Evolutionary conservation across 2,113 vertebrate species (phyloP).

Genomic region (Kryptolebias marmoratus): DNA sequence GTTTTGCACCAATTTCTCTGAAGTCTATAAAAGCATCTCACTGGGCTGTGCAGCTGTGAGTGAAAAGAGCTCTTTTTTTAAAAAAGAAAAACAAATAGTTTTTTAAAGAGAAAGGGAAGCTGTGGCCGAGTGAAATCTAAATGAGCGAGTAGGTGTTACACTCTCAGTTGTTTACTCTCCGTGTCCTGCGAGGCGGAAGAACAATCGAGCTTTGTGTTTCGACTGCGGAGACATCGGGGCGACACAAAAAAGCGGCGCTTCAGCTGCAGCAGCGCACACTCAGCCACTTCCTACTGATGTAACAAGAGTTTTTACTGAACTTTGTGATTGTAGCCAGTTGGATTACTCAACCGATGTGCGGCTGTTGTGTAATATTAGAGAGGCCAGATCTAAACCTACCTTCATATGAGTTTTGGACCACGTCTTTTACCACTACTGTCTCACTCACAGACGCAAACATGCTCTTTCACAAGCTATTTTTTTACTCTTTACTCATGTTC

Average conservation of each 20-base stretch:
- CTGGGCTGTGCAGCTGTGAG: background rate
- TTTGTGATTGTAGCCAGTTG: background rate
- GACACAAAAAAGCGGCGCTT: conserved; percentile 8
- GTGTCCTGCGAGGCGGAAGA: conserved; percentile 46
- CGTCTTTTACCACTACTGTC: background rate
- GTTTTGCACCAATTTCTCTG: background rate
- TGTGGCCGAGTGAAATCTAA: background rate
- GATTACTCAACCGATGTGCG: conserved; percentile 1
- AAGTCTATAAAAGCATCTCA: too few relatives aligned
- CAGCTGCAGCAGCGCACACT: background rate
- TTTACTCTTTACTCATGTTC: too few relatives aligned
- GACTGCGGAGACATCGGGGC: conserved; percentile 17
- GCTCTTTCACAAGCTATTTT: too few relatives aligned
- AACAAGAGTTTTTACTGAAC: conserved; percentile 1
- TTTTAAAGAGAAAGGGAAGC: background rate
- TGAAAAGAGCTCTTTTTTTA: background rate
- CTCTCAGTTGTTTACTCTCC: conserved; percentile 50
- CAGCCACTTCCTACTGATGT: conserved; percentile 7
- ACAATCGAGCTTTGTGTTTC: conserved; percentile 68
- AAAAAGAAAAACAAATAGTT: background rate
- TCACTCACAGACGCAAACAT: background rate
- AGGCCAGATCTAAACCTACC: background rate
- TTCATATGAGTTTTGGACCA: background rate
- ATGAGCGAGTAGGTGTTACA: conserved; percentile 35
- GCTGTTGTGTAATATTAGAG: background rate